Conservation (phyloP, 2,888 invertebrate genomes). For the Caenorhabditis sp. region DNA sequence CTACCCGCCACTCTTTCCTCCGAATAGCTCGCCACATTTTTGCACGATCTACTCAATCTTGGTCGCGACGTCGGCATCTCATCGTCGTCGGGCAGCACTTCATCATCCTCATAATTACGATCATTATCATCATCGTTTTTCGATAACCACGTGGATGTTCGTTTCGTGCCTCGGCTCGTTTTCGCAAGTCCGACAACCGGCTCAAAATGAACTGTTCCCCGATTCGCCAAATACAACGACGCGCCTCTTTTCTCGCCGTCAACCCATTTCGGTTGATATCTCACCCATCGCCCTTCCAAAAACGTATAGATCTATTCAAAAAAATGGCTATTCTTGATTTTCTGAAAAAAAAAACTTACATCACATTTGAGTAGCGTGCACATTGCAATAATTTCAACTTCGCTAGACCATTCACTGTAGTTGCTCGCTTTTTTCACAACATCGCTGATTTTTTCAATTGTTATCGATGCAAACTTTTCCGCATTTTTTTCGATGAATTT, state of each 20-base stretch:
- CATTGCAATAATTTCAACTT: constrained; percentile 6
- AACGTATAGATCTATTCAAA: constrained; percentile 2
- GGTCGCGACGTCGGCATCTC: neutral
- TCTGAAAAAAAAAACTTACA: neutral
- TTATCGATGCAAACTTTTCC: neutral
- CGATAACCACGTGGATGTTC: neutral
- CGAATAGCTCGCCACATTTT: neutral
- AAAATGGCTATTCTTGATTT: neutral
- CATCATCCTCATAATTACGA: no score
- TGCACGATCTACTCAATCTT: neutral
- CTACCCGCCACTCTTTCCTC: no score
- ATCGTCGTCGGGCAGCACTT: no score
- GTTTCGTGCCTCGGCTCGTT: neutral
- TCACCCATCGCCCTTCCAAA: neutral
- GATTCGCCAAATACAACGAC: neutral
- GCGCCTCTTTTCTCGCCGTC: neutral
- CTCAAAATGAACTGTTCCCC: neutral
- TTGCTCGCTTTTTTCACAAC: neutral
- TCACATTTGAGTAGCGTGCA: neutral
- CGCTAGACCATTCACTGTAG: constrained; percentile 3
- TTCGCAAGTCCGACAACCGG: neutral
- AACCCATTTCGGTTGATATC: neutral
- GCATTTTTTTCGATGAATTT: neutral
- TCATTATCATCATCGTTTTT: neutral
- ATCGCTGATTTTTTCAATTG: neutral